A percentile compares a stretch with the other conserved stretches of the same genome.
These are phyloP conservation scores for Ceratosolen fusciceps DNA, from an alignment of 1,140 invertebrate species.

Conservation along the genomic window DNA sequence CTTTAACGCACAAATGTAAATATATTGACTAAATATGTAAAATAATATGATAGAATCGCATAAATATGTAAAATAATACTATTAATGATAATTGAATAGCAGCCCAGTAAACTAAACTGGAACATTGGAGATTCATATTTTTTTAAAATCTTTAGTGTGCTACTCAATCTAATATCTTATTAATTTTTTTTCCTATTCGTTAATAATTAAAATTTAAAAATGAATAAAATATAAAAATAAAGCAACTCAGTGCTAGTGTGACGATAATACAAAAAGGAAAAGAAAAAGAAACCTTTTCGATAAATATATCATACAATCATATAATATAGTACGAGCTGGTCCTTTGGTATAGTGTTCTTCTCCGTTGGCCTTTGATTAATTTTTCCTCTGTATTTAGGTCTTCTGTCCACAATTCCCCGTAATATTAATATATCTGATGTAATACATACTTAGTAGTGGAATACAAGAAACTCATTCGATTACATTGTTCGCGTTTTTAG, in stretches of 20 bases:
- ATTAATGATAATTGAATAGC: neutral
- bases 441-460: slow-evolving; percentile 34
- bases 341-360: slow-evolving; percentile 46
- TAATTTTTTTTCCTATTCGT: slow-evolving; percentile 10
- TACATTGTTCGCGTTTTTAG: slow-evolving; percentile 20
- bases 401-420: slow-evolving; percentile 24
- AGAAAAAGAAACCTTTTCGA: slow-evolving; percentile 50
- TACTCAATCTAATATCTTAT: slow-evolving; percentile 23
- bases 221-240: slow-evolving; percentile 37
- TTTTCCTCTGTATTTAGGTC: slow-evolving; percentile 20
- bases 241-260: neutral
- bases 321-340: slow-evolving; percentile 59
- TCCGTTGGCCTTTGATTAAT: slow-evolving; percentile 45
- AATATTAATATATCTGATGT: slow-evolving; percentile 27
- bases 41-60: slow-evolving; percentile 12
- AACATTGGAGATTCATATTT: slow-evolving; percentile 3
- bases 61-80: slow-evolving; percentile 21
- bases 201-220: slow-evolving; percentile 19
- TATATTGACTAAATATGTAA: slow-evolving; percentile 25
- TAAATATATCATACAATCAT: slow-evolving; percentile 47
- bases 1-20: slow-evolving; percentile 37
- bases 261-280: slow-evolving; percentile 38
- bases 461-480: slow-evolving; percentile 42
- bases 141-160: slow-evolving; percentile 9
- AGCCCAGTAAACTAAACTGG: slow-evolving; percentile 12